A percentile compares a stretch with the other conserved stretches of the same genome.
Conservation (phyloP, 1,140 invertebrate genomes). For the Coelopa frigida region DNA sequence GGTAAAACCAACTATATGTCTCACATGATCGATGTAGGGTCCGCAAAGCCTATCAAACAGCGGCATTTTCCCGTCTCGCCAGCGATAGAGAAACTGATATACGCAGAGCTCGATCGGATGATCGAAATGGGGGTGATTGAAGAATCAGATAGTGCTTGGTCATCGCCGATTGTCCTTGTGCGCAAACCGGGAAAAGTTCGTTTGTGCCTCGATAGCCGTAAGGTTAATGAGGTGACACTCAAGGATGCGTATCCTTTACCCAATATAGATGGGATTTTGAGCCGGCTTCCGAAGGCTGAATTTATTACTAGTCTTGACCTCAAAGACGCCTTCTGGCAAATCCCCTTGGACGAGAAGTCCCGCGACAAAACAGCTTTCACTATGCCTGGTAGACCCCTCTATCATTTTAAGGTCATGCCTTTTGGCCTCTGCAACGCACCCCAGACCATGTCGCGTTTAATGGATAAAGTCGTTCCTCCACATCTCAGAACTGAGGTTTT, state of each 20-base stretch:
- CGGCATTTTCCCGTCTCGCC: too few relatives aligned
- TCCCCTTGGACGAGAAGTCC: constrained; percentile 12
- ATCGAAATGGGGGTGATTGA: constrained; percentile 1
- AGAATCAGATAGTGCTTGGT: constrained; percentile 2
- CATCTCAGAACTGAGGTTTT: constrained; percentile 22
- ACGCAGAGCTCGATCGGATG: constrained; percentile 1
- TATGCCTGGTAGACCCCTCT: constrained; percentile 33
- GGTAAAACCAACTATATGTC: too few relatives aligned
- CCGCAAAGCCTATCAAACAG: too few relatives aligned
- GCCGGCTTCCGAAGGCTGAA: constrained; percentile 17
- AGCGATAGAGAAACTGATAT: too few relatives aligned
- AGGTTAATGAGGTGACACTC: constrained; percentile 15
- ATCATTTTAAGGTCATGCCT: constrained; percentile 17
- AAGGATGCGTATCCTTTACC: constrained; percentile 27
- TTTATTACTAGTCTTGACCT: constrained; percentile 25
- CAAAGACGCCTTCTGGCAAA: constrained; percentile 9
- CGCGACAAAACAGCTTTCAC: constrained; percentile 40
- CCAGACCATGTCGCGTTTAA: constrained; percentile 9
- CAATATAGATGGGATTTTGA: constrained; percentile 29
- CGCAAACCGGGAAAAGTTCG: background rate
- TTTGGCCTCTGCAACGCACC: constrained; percentile 20
- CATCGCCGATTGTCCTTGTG: background rate
- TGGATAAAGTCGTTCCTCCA: constrained; percentile 33
- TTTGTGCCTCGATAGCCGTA: background rate
- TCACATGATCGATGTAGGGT: too few relatives aligned